Conservation (phyloP, 2,888 invertebrate genomes). For the Odiellus spinosus region DNA sequence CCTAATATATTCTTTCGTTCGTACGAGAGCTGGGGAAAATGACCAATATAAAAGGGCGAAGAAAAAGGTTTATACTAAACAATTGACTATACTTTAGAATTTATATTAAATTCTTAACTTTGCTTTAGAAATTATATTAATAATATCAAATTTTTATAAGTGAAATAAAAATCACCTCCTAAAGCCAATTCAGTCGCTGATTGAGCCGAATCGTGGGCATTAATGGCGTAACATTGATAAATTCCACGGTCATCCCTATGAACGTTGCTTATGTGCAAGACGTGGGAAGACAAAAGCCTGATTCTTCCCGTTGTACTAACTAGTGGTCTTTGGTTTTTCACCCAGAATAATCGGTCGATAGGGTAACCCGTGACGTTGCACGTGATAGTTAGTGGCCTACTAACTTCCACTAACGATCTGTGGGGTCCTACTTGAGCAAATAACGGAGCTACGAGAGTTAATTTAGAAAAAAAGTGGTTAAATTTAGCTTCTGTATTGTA, state of each 20-base stretch:
- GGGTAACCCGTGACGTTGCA: conserved; percentile 32
- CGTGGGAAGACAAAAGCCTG: conserved; percentile 12
- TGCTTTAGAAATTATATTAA: too few species aligned
- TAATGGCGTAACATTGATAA: conserved; percentile 65
- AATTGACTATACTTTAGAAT: too few species aligned
- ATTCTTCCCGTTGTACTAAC: conserved; percentile 10
- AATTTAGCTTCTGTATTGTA: too few species aligned
- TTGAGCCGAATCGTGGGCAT: conserved; percentile 67
- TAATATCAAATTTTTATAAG: too few species aligned
- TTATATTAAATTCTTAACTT: too few species aligned
- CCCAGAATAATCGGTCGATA: conserved; percentile 16
- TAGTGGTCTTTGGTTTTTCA: conserved; percentile 15
- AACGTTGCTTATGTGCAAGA: conserved; percentile 18
- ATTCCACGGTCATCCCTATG: conserved; percentile 18
- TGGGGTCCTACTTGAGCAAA: conserved; percentile 16
- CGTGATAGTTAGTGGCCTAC: conserved; percentile 22
- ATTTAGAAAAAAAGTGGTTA: too few species aligned
- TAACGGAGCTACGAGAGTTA: conserved; percentile 12
- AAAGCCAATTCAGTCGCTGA: conserved; percentile 62
- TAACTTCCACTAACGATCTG: conserved; percentile 16
- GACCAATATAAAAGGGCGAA: too few species aligned
- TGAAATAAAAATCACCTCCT: conserved; percentile 42
- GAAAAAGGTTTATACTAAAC: too few species aligned
- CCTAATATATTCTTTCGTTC: too few species aligned
- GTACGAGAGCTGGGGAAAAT: too few species aligned